Evolutionary conservation across 2,113 vertebrate genomes (phyloP), one percentile per base, ranked within the genome.

Genomic region (Eolophus roseicapilla): DNA sequence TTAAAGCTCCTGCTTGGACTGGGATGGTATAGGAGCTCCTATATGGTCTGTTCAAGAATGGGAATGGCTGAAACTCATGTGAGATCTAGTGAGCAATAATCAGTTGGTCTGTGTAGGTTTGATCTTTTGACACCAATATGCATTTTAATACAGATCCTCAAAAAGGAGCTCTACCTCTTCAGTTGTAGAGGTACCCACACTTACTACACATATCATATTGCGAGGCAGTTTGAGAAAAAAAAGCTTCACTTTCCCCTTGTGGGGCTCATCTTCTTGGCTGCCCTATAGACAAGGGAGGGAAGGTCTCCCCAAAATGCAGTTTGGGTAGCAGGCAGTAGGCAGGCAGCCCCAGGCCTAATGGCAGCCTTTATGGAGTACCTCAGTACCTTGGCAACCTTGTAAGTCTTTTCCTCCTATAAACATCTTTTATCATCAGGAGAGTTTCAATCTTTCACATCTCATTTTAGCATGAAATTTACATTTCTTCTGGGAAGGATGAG

Each of bases 11-110:
- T 0, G 3, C 67, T 39, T 4, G 1, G 39, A 6, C 11, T 47
- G 29, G n/a, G n/a, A 16, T 41, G 10, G 13, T 8, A 20, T 0
- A 0, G 13, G 46, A 50, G 17, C 7, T 39, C 33, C 41, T 39
- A 3, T 1, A 44, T 20, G 20, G 15, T 28, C 57, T 57, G 10
- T 16, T 53, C 37, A 69, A 25, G 28, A 39, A 10, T 13, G 39
- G 39, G 6, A 33, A 23, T 9, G 41, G 13, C 74, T 82, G 65
- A 19, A 31, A 17, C 35, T 62, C 41, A 4, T 20, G 33, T 0
- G 3, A 43, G n/a, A 60, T 4, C 28, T 41, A 33, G n/a, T 6
- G 9, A 33, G 83, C 15, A 16, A 16, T 49, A 8, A 24, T 23
- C 68, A 50, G 12, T 20, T 27, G 6, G 11, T 27, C 43, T 60